phyloP scores from a whole-genome alignment of 2,888 invertebrate genomes.

The Scaptomyza cyrtandrae region DNA sequence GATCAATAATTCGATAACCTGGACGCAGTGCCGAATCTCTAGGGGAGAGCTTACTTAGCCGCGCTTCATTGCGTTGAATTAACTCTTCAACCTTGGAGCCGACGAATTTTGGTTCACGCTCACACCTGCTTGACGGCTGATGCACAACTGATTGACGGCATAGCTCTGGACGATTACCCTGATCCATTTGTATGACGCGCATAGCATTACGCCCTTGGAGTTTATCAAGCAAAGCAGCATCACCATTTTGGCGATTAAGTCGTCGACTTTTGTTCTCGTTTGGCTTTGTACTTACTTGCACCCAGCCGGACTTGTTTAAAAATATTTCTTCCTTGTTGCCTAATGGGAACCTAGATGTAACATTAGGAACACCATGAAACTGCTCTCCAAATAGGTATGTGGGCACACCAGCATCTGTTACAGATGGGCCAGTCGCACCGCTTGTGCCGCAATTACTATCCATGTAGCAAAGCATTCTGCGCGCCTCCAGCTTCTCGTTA shows the following conservation, averaged over 20 bases:
- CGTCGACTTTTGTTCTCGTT: constrained; percentile 81
- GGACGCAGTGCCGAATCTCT: constrained; percentile 79
- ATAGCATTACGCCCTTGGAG: constrained; percentile 64
- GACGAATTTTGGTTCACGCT: constrained; percentile 73
- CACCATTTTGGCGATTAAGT: constrained; percentile 75
- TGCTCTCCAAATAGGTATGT: constrained; percentile 84
- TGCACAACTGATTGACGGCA: constrained; percentile 63
- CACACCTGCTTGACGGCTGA: constrained; percentile 61
- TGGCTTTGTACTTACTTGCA: constrained; percentile 85
- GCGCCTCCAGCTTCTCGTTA: constrained; percentile 83
- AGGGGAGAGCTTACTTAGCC: constrained; percentile 57
- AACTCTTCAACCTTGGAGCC: constrained; percentile 84
- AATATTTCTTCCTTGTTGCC: constrained; percentile 82
- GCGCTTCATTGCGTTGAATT: constrained; percentile 83
- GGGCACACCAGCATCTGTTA: constrained; percentile 69
- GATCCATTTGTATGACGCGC: constrained; percentile 78
- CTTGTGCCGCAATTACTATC: constrained; percentile 59
- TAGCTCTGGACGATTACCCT: constrained; percentile 60
- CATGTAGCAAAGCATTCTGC: constrained; percentile 84
- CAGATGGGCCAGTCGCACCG: constrained; percentile 2
- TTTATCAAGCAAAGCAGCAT: constrained; percentile 9
- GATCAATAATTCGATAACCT: constrained; percentile 83
- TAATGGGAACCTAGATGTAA: constrained; percentile 51
- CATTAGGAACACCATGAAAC: constrained; percentile 51
- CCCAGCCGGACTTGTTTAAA: constrained; percentile 85